Evolutionary conservation across 2,888 invertebrate genomes (phyloP), one percentile per base, ranked within the genome.

Genomic region (Pseudolycoriella hygida): DNA sequence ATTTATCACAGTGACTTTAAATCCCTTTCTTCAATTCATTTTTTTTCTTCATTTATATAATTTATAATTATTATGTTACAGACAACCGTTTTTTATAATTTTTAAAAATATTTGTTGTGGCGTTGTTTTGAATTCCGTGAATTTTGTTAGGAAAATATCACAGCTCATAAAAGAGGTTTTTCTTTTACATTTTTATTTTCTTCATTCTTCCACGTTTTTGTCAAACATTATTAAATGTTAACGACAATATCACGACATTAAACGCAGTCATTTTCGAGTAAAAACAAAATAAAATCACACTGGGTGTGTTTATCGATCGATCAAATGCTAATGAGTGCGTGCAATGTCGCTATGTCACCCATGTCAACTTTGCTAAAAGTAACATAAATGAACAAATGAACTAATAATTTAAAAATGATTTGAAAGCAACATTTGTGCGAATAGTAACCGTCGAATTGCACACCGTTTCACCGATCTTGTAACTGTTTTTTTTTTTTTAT

Each of bases 61-160:
- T 3, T 34, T 14, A 8, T 34, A 14, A 14, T 34, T 25, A 25
- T 25, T 6, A 4, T 4, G 4, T 25, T 25, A 25, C 25, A 25
- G 25, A 25, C 25, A 25, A 25, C 25, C 25, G 8, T 25, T 25
- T 25, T 25, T 25, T 25, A 6, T 25, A n/a, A n/a, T 25, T 25
- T 25, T 25, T 25, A 25, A 25, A 6, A 25, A 6, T 25, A 25
- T 4, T 25, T 25, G 15, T 12, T 37, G 37, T 37, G 37, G 37
- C 40, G 19, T 40, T 40, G 19, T 18, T 40, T 40, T 18, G 19
- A 40, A 40, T 40, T 40, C 19, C 40, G 40, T 40, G 40, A 40
- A 17, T 40, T 17, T 25, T 25, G 25, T 25, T 25, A 25, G 25
- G 11, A 18, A 40, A 40, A 40, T 40, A 40, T 40, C 40, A 40